phyloP scores from a whole-genome alignment of 1,140 invertebrate species.

The Drosophila oshimai region DNA sequence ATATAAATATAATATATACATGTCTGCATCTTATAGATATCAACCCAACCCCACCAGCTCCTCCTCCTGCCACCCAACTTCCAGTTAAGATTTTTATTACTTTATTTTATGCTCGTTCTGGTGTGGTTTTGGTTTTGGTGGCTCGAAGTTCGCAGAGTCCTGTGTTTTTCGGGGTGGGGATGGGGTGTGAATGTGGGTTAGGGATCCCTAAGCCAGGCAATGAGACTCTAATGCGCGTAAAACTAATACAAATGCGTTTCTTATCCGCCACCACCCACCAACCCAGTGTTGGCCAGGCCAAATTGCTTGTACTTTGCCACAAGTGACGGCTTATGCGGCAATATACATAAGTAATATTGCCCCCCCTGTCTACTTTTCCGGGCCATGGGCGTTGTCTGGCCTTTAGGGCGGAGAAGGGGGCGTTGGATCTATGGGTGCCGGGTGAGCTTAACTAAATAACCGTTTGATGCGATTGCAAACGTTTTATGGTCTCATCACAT shows the following conservation, averaged over 20 bases:
- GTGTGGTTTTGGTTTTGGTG: slow-evolving; percentile 44
- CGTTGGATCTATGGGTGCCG: not conserved
- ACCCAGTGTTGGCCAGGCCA: slow-evolving; percentile 33
- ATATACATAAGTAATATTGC: slow-evolving; percentile 80
- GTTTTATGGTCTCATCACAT: slow-evolving; percentile 69
- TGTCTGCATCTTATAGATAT: slow-evolving; percentile 70
- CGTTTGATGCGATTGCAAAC: slow-evolving; percentile 73
- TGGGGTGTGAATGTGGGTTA: slow-evolving; percentile 6
- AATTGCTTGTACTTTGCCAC: slow-evolving; percentile 78
- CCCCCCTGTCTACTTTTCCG: slow-evolving; percentile 16
- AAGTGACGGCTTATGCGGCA: slow-evolving; percentile 77
- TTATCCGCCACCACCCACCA: slow-evolving; percentile 52
- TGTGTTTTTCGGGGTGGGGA: not conserved
- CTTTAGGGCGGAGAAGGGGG: not conserved
- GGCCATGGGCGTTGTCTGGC: slow-evolving; percentile 20
- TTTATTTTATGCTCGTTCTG: slow-evolving; percentile 75
- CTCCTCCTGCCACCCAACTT: not conserved
- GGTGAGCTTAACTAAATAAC: slow-evolving; percentile 72
- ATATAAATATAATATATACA: slow-evolving; percentile 54
- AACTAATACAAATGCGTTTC: slow-evolving; percentile 80
- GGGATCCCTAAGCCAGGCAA: slow-evolving; percentile 69
- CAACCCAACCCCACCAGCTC: not conserved
- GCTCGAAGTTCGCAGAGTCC: slow-evolving; percentile 1
- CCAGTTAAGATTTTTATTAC: slow-evolving; percentile 77
- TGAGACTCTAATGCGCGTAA: slow-evolving; percentile 80